Evolutionary conservation across 2,888 invertebrate species (phyloP), one percentile per base, ranked within the genome.

Genomic region (Folsomia candida): DNA sequence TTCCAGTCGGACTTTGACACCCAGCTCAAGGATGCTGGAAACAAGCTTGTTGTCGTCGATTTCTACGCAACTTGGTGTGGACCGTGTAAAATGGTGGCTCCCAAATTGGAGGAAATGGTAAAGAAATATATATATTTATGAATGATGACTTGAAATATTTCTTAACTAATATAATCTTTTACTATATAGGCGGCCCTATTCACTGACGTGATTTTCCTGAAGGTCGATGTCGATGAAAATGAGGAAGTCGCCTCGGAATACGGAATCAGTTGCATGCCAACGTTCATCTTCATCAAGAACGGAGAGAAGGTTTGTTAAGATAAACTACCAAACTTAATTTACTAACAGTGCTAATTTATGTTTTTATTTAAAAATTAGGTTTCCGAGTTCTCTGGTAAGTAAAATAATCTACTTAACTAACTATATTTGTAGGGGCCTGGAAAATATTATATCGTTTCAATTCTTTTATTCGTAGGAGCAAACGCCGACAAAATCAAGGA

Each of bases 181-280:
- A n/a, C n/a, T n/a, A n/a, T n/a, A n/a, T n/a, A n/a, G n/a, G n/a
- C n/a, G n/a, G n/a, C n/a, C n/a, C n/a, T n/a, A 58, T 73, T 69
- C 83, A 89, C 92, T 0, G 89, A 90, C 79, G 89, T 90, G 79
- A 96, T 94, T 18, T 88, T 94, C 14, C 84, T 97, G 20, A 97
- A 97, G 84, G 93, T 99, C 9, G 96, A 97, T 83, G 97, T 98
- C 24, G 97, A 98, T 82, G 89, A 91, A 83, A 96, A 93, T 81
- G 90, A 90, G 80, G 95, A 93, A 79, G 92, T 93, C 11, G 94
- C 97, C 25, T 64, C 70, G 51, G 86, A 88, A 11, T 92, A 97
- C 82, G 92, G 92, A 68, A 92, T 99, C 61, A 90, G 90, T 70
- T 94, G 96, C 0, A 97, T 99, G 97, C 99, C 99, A 27, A 99